Evolutionary conservation across 1,140 invertebrate genomes (phyloP), one percentile per base, ranked within the genome.

Genomic region (Telenomus remus): DNA sequence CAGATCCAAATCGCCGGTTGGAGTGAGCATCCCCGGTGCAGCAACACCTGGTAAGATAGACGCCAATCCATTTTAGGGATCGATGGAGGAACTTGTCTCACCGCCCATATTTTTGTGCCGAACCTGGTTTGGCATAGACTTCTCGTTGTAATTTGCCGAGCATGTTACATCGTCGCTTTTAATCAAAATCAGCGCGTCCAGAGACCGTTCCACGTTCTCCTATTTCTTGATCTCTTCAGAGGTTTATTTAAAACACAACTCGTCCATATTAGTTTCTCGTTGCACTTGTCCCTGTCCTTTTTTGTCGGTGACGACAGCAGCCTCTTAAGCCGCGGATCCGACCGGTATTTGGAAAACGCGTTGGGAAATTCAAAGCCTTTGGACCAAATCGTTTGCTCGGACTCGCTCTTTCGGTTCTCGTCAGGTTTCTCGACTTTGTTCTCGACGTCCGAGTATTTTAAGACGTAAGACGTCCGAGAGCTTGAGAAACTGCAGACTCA

Each of bases 1-100:
- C 76, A 99, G 92, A 91, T 99, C 98, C 83, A 99, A 92, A 86
- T 99, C 97, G 19, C 96, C 95, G 70, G 92, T 91, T 43, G 92
- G 92, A 44, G 93, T 94, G 39, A 93, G 84, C 91, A 95, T 94
- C 78, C 94, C 94, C 11, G 93, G 93, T 42, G 93, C 94, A 27
- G 91, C 88, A 0, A 94, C 92, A 10, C 94, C 94, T 11, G 95
- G 95, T 84, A 95, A 92, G 89, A 95, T 95, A 43, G 94, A 95
- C 54, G 95, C 92, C 72, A 97, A 81, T 1, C 95, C 95, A 64
- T 94, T 96, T 5, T 90, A 90, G 1, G 96, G 94, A 90, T 99
- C 97, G 57, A 99, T 92, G 2, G 94, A 92, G 0, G 92, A 92
- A 0, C 92, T 83, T 0, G 93, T 92, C 80, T 98, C 95, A 1